Conservation (phyloP, 2,113 vertebrate species). For the Tupaia chinensis region DNA sequence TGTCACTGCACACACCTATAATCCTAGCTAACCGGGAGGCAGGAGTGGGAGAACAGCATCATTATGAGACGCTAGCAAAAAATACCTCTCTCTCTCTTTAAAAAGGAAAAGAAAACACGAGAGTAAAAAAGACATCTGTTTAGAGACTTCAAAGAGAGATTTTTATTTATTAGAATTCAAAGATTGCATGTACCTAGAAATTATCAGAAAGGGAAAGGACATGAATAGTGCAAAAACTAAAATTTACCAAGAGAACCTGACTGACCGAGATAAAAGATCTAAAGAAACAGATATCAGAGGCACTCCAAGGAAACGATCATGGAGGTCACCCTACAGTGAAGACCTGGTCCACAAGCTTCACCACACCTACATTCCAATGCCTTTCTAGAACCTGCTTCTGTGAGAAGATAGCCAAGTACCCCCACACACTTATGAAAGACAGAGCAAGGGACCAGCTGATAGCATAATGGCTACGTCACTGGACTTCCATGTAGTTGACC, state of each 20-base stretch:
- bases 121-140: background rate
- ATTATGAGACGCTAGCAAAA: no score
- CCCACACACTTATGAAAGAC: background rate
- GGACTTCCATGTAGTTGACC: no score
- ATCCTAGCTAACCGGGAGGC: no score
- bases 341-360: background rate
- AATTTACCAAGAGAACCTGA: slow-evolving; percentile 6
- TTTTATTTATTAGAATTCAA: slow-evolving; percentile 9
- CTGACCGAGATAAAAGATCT: background rate
- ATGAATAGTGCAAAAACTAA: background rate
- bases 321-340: background rate
- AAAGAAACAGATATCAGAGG: background rate
- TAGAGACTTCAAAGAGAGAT: background rate
- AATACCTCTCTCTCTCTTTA: no score
- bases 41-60: no score
- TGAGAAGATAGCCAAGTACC: background rate
- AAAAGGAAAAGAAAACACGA: no score
- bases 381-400: background rate
- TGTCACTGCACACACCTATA: no score
- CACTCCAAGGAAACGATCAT: background rate
- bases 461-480: no score
- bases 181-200: background rate
- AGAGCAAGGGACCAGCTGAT: background rate
- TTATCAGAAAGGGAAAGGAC: slow-evolving; percentile 41
- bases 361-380: background rate